Evolutionary conservation across 1,140 invertebrate genomes (phyloP).

Genomic region (Bombus consobrinus): DNA sequence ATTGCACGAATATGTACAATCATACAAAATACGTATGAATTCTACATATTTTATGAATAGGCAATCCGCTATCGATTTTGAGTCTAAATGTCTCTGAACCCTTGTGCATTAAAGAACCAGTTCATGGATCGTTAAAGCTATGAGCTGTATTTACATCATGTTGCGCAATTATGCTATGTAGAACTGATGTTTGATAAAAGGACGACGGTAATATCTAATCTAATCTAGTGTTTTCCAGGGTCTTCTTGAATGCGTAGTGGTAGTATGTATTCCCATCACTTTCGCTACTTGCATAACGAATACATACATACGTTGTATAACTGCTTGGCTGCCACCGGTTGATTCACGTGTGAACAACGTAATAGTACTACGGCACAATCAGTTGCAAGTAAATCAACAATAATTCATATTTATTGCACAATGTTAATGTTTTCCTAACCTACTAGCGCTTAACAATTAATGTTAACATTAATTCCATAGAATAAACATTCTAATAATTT

Average conservation of each 20-base stretch:
- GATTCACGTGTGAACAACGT: conserved; percentile 18
- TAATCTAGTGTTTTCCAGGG: conserved; percentile 7
- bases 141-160: not conserved
- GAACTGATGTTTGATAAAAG: not conserved
- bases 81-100: not conserved
- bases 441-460: no score
- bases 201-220: not conserved
- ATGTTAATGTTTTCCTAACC: not conserved
- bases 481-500: not conserved
- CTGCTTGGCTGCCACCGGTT: not conserved
- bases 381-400: conserved; percentile 1
- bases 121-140: no score
- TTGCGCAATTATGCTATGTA: not conserved
- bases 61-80: no score
- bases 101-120: no score
- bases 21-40: no score
- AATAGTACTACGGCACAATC: not conserved
- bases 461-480: not conserved
- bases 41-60: not conserved
- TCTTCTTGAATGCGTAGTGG: conserved; percentile 6
- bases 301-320: conserved; percentile 1
- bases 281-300: not conserved
- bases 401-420: not conserved
- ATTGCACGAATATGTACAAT: not conserved
- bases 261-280: not conserved